phyloP scores from a whole-genome alignment of 2,888 invertebrate genomes.

The Drosophila parthenogenetica region DNA sequence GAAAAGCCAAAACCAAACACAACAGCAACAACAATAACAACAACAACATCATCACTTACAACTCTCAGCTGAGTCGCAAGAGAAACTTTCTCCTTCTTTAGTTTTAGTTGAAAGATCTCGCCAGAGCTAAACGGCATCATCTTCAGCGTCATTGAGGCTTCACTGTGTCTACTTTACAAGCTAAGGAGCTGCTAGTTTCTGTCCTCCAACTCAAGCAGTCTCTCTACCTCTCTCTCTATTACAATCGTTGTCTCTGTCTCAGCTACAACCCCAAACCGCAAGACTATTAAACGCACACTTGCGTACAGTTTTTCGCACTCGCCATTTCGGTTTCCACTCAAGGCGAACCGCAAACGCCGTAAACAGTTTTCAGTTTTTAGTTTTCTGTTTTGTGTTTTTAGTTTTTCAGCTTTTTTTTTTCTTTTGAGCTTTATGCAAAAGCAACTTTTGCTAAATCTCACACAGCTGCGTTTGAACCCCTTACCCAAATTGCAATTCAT shows the following conservation, averaged over 20 bases:
- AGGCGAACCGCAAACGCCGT: conserved; percentile 54
- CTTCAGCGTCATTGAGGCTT: conserved; percentile 41
- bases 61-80: conserved; percentile 45
- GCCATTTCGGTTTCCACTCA: conserved; percentile 47
- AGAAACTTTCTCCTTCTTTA: conserved; percentile 70
- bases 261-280: conserved; percentile 51
- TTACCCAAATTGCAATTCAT: conserved; percentile 36
- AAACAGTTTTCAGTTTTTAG: conserved; percentile 54
- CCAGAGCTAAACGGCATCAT: conserved; percentile 61
- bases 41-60: conserved; percentile 19
- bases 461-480: conserved; percentile 65
- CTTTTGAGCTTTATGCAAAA: conserved; percentile 51
- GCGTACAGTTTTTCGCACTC: conserved; percentile 73
- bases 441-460: conserved; percentile 69
- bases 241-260: not conserved
- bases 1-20: conserved; percentile 58
- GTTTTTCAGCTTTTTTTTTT: conserved; percentile 4
- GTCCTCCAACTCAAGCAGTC: conserved; percentile 5
- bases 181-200: conserved; percentile 59
- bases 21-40: conserved; percentile 16
- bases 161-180: conserved; percentile 65
- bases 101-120: conserved; percentile 36
- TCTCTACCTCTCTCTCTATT: not conserved
- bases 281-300: conserved; percentile 77
- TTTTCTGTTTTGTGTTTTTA: conserved; percentile 18